These are phyloP conservation scores for Melitaea athalia DNA, from an alignment of 2,888 invertebrate species.

Conservation along the genomic window DNA sequence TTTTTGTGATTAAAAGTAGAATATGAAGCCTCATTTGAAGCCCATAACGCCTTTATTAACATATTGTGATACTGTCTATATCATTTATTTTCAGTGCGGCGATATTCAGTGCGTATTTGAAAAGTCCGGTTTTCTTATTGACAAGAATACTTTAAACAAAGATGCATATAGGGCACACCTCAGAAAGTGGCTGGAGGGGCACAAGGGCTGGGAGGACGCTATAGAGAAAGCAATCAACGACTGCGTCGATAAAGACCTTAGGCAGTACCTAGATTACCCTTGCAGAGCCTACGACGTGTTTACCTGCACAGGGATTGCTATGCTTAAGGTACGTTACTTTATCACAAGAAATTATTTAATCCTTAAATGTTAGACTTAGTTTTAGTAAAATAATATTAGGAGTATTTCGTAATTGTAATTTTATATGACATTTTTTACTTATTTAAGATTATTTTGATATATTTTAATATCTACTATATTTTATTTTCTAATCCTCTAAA, in stretches of 20 bases:
- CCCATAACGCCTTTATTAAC: neutral
- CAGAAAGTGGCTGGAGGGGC: constrained; percentile 57
- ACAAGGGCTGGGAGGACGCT: constrained; percentile 63
- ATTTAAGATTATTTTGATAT: no score
- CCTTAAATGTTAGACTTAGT: no score
- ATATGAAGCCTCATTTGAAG: neutral
- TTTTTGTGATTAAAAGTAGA: no score
- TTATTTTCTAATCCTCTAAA: no score
- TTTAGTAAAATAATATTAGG: no score
- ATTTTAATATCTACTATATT: no score
- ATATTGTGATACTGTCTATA: neutral
- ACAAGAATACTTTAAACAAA: constrained; percentile 63
- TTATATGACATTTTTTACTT: no score
- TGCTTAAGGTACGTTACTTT: constrained; percentile 63
- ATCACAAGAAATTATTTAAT: no score
- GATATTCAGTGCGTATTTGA: constrained; percentile 74
- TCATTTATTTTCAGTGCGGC: constrained; percentile 59
- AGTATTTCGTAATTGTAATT: no score
- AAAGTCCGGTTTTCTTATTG: constrained; percentile 67
- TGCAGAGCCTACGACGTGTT: constrained; percentile 75
- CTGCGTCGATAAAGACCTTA: constrained; percentile 66
- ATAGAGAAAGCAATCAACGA: constrained; percentile 65
- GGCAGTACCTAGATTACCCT: constrained; percentile 65
- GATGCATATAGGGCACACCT: constrained; percentile 65
- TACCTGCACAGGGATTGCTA: constrained; percentile 72